Evolutionary conservation across 2,888 invertebrate genomes (phyloP).

Genomic region (Rhamnusium bicolor): DNA sequence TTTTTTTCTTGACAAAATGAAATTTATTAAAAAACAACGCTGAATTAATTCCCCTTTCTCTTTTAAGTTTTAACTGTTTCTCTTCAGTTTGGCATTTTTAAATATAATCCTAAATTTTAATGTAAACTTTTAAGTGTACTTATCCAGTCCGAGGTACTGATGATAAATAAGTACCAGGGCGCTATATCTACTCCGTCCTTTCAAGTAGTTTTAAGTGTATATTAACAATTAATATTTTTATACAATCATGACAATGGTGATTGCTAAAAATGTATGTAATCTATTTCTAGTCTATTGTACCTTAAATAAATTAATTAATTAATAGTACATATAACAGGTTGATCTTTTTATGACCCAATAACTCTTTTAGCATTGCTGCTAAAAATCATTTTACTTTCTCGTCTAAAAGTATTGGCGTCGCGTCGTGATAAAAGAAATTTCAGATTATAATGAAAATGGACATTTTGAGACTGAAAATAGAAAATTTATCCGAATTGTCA

Average conservation of each 20-base stretch:
- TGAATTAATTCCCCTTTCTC: neutral
- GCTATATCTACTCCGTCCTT: conserved; percentile 24
- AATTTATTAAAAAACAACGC: neutral
- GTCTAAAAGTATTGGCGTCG: too few relatives aligned
- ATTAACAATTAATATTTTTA: conserved; percentile 37
- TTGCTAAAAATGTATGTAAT: conserved; percentile 36
- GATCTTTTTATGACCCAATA: neutral
- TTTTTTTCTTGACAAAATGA: neutral
- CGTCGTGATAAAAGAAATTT: too few relatives aligned
- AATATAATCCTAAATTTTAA: conserved; percentile 26
- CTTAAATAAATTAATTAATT: conserved; percentile 31
- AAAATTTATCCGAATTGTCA: too few relatives aligned
- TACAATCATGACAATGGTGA: conserved; percentile 33
- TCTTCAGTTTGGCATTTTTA: neutral
- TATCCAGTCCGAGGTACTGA: conserved; percentile 8
- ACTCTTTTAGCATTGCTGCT: too few relatives aligned
- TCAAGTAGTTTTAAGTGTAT: conserved; percentile 33
- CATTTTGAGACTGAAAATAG: too few relatives aligned
- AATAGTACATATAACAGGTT: conserved; percentile 21
- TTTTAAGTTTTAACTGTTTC: conserved; percentile 2
- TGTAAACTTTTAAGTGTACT: conserved; percentile 33
- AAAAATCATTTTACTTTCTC: too few relatives aligned
- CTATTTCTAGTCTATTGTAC: conserved; percentile 39
- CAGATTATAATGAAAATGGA: too few relatives aligned
- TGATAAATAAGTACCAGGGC: conserved; percentile 13